These are phyloP conservation scores for Mystacornis crossleyi DNA, from an alignment of 2,113 vertebrate genomes.

Conservation along the genomic window DNA sequence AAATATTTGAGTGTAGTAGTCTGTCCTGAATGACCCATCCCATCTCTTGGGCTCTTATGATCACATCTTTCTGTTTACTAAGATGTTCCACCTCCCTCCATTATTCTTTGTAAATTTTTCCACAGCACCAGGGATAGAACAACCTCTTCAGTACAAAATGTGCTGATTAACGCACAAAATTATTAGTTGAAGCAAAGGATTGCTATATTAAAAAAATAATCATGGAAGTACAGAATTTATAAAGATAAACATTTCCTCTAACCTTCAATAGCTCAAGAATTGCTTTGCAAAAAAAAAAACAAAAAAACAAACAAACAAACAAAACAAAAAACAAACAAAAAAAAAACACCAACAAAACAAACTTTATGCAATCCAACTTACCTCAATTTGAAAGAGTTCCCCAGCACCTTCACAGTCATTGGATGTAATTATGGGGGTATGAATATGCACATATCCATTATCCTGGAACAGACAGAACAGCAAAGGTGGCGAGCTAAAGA, in stretches of 20 bases:
- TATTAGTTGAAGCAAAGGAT: background rate
- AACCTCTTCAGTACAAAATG: background rate
- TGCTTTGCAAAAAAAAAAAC: background rate
- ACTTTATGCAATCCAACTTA: conserved; percentile 50
- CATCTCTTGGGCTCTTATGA: background rate
- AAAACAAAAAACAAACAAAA: background rate
- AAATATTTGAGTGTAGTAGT: background rate
- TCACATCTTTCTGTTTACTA: background rate
- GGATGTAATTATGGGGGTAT: conserved; percentile 96
- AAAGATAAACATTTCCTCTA: background rate
- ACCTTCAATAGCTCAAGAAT: background rate
- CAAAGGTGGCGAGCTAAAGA: background rate
- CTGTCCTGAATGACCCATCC: background rate
- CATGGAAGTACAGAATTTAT: background rate
- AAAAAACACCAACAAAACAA: background rate
- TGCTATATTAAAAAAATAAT: background rate
- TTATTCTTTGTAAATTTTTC: background rate
- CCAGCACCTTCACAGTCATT: conserved; percentile 98
- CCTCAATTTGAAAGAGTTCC: conserved; percentile 90
- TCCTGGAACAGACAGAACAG: conserved; percentile 71
- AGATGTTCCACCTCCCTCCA: background rate
- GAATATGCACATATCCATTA: conserved; percentile 87
- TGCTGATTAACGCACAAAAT: background rate
- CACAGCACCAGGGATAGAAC: background rate
- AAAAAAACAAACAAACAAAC: too few species aligned